These are phyloP conservation scores for Epistrophe grossulariae DNA, from an alignment of 2,888 invertebrate genomes.

Conservation along the genomic window DNA sequence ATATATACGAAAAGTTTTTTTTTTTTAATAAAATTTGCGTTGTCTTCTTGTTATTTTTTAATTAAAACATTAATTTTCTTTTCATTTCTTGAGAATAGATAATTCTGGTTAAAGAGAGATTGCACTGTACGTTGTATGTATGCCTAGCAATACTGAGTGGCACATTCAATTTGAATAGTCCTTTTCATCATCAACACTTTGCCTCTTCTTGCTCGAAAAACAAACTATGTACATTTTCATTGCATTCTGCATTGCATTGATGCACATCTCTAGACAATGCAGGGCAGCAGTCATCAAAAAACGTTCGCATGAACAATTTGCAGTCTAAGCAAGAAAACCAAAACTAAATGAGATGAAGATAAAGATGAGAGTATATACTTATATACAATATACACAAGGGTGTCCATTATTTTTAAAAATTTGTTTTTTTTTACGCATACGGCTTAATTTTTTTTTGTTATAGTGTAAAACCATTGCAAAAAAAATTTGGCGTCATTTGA, in stretches of 20 bases:
- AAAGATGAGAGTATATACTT: not conserved
- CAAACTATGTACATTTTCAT: conserved; percentile 10
- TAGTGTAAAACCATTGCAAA: too few relatives aligned
- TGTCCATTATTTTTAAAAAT: too few relatives aligned
- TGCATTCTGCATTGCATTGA: conserved; percentile 40
- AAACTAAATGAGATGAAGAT: conserved; percentile 40
- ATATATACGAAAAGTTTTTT: too few relatives aligned
- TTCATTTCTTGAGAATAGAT: not conserved
- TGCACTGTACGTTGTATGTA: not conserved
- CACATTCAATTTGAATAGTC: conserved; percentile 10
- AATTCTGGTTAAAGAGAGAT: not conserved
- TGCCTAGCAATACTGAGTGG: not conserved
- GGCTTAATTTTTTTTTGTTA: too few relatives aligned
- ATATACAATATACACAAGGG: too few relatives aligned
- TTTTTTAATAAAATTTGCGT: too few relatives aligned
- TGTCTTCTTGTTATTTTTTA: not conserved
- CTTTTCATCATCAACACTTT: conserved; percentile 40
- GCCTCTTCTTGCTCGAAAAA: not conserved
- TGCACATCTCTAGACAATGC: conserved; percentile 13
- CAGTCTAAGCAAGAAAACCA: conserved; percentile 27
- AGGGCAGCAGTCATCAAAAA: not conserved
- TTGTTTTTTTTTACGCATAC: too few relatives aligned
- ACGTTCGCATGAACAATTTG: conserved; percentile 42
- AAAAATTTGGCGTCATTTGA: too few relatives aligned
- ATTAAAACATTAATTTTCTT: not conserved